Evolutionary conservation across 2,797 vertebrate genomes (phyloP).

Genomic region (Varecia variegata): DNA sequence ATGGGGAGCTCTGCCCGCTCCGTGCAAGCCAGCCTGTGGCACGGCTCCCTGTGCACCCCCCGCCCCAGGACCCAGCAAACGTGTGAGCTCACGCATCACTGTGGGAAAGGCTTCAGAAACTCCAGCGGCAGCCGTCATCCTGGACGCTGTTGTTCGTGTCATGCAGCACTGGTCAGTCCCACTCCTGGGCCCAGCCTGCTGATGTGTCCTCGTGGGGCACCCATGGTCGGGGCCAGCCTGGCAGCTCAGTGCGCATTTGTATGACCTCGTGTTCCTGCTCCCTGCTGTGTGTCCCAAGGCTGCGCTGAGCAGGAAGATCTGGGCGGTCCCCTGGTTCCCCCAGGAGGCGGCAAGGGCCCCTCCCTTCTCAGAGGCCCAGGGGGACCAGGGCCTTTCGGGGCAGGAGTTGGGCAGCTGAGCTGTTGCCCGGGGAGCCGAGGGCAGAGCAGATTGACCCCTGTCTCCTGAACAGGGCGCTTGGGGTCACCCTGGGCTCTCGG

Average conservation of each 20-base stretch:
- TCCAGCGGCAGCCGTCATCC: background rate
- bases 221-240: too few relatives aligned
- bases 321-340: rapidly evolving
- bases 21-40: background rate
- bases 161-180: background rate
- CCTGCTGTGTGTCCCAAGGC: background rate
- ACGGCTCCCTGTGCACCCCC: background rate
- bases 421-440: too few relatives aligned
- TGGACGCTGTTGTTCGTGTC: background rate
- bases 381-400: background rate
- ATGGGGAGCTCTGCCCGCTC: background rate
- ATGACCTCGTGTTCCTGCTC: background rate
- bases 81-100: background rate
- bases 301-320: background rate
- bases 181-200: background rate
- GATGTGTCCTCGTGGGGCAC: too few relatives aligned
- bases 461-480: background rate
- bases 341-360: background rate
- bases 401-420: background rate
- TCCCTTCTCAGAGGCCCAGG: background rate
- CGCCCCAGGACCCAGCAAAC: background rate
- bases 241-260: too few relatives aligned
- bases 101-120: background rate
- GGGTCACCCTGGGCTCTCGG: background rate
- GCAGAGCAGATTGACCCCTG: background rate